Evolutionary conservation across 2,888 invertebrate genomes (phyloP), one percentile per base, ranked within the genome.

Genomic region (Leucophenga montana): DNA sequence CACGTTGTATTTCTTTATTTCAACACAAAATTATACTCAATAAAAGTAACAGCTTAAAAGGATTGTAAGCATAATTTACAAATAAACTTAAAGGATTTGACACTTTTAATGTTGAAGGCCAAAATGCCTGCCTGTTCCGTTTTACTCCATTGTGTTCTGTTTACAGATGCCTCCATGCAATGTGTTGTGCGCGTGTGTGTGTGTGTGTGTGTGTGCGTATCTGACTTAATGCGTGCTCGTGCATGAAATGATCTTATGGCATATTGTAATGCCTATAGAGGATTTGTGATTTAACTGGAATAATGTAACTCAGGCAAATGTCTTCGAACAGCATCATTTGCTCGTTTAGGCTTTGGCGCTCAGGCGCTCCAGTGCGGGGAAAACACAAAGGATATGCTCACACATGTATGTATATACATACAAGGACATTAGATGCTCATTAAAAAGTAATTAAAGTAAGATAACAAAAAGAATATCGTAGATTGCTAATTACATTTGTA

Each of bases 11-110:
- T 59, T 59, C n/a, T 75, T 77, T 83, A 79, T 81, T 81, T 77
- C 73, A 75, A 79, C 80, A 77, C 83, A 82, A 82, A 81, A 82
- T 79, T 83, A 81, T 77, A 68, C 73, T 71, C 78, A 76, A 78
- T 78, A 73, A 79, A 78, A 83, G 78, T 78, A 79, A 77, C 78
- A 77, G 82, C 78, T 78, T 81, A 77, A 81, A 83, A 78, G 80
- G 82, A 81, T 81, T 82, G 76, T 67, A 67, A 68, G 70, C 78
- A 78, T 76, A 73, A 78, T 79, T 75, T 76, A 76, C 74, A 79
- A 77, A 76, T 73, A 79, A 79, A 77, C 79, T 70, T 71, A 54
- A 65, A 71, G 71, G 76, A 72, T 72, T 74, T 73, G 6, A 66
- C 56, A 54, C 66, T 31, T 57, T 13, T 53, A n/a, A 31, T 22